These are phyloP conservation scores for Drosophila colorata DNA, from an alignment of 2,888 invertebrate genomes.

Conservation along the genomic window DNA sequence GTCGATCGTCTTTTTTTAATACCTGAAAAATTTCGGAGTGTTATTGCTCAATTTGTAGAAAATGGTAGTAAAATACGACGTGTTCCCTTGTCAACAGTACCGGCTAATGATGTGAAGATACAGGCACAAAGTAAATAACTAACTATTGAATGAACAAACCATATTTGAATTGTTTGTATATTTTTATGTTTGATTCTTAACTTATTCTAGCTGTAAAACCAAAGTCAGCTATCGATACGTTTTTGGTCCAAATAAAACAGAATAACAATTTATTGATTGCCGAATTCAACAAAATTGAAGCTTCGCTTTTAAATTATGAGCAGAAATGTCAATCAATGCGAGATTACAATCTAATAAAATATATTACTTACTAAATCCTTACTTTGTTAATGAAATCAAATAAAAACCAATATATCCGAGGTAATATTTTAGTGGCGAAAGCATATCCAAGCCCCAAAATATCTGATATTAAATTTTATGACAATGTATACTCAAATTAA, in stretches of 20 bases:
- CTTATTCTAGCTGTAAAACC: slow-evolving; percentile 6
- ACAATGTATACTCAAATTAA: too few species aligned
- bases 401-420: too few species aligned
- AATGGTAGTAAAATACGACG: slow-evolving; percentile 64
- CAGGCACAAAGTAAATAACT: slow-evolving; percentile 29
- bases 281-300: slow-evolving; percentile 69
- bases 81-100: slow-evolving; percentile 3
- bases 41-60: slow-evolving; percentile 81
- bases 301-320: slow-evolving; percentile 70
- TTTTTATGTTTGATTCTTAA: too few species aligned
- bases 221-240: slow-evolving; percentile 48
- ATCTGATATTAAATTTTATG: too few species aligned
- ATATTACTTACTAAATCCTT: slow-evolving; percentile 25
- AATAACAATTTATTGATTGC: slow-evolving; percentile 67
- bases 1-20: slow-evolving; percentile 77
- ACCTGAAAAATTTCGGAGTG: slow-evolving; percentile 76
- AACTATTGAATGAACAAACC: background rate
- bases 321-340: slow-evolving; percentile 66
- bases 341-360: slow-evolving; percentile 58
- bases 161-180: background rate
- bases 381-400: background rate
- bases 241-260: slow-evolving; percentile 64
- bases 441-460: too few species aligned
- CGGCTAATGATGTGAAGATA: slow-evolving; percentile 13
- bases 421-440: too few species aligned